Percentiles rank a stretch among this genome's conserved stretches.
These are phyloP conservation scores for Ataeniobius toweri DNA, from an alignment of 2,797 vertebrate genomes.

Conservation along the genomic window DNA sequence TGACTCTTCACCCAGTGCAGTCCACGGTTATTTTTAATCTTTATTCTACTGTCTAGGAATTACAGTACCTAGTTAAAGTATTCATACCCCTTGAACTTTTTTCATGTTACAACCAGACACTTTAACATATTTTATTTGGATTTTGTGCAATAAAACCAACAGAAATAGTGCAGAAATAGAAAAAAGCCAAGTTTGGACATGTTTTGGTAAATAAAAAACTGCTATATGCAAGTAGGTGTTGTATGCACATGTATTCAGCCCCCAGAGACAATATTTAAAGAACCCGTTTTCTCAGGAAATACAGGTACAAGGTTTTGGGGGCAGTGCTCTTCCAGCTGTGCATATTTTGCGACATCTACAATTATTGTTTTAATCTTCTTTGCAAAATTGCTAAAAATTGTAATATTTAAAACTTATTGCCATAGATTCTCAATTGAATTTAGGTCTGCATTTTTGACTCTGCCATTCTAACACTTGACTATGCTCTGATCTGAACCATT, in stretches of 20 bases:
- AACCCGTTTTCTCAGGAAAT: neutral
- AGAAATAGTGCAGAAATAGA: neutral
- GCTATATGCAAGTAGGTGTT: neutral
- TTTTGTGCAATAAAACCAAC: neutral
- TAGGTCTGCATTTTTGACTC: neutral
- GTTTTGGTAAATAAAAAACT: neutral
- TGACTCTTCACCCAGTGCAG: conserved; percentile 26
- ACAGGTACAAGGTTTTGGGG: neutral
- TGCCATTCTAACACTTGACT: neutral
- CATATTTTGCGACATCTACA: neutral
- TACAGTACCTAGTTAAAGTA: conserved; percentile 12
- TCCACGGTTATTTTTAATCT: conserved; percentile 30
- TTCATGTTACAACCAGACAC: neutral
- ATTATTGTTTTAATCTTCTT: neutral
- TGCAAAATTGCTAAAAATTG: neutral
- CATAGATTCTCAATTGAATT: neutral
- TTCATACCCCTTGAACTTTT: conserved; percentile 2
- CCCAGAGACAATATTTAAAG: neutral
- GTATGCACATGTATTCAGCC: neutral
- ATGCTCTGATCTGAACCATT: neutral
- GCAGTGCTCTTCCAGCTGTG: neutral
- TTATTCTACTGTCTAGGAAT: conserved; percentile 39
- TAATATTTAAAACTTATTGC: neutral
- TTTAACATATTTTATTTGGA: neutral
- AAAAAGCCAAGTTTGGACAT: neutral